A percentile compares a stretch with the other conserved stretches of the same genome.
phyloP scores from a whole-genome alignment of 2,113 vertebrate species.

The Triplophysa rosa region DNA sequence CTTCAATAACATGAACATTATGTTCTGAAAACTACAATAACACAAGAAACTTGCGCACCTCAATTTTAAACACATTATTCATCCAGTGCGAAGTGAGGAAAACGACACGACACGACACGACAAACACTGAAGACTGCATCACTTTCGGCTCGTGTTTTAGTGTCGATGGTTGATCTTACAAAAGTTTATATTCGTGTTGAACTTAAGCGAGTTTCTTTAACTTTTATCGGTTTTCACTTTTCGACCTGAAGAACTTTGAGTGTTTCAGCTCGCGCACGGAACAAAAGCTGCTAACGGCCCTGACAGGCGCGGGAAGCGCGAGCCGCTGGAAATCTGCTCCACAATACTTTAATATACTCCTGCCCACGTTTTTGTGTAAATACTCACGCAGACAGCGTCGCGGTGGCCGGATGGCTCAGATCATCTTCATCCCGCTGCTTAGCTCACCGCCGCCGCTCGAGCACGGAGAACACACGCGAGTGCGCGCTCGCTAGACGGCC shows the following conservation, averaged over 20 bases:
- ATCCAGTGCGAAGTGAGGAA: too few species aligned
- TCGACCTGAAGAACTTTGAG: not conserved
- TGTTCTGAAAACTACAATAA: not conserved
- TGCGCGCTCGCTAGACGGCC: not conserved
- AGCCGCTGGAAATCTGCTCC: not conserved
- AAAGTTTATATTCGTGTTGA: not conserved
- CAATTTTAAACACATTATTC: too few species aligned
- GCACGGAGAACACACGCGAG: not conserved
- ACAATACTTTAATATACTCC: not conserved
- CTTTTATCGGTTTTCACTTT: not conserved
- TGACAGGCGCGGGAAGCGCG: not conserved
- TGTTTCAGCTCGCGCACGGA: not conserved
- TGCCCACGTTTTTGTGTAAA: not conserved
- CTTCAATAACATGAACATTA: too few species aligned
- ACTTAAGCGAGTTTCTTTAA: not conserved
- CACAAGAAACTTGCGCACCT: not conserved
- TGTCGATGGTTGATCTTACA: too few species aligned
- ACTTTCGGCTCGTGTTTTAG: not conserved
- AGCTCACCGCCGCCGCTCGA: not conserved
- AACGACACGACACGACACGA: not conserved
- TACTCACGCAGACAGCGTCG: slow-evolving; percentile 27
- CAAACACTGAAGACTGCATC: not conserved
- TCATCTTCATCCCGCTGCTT: slow-evolving; percentile 20
- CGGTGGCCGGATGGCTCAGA: slow-evolving; percentile 2
- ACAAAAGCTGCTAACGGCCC: slow-evolving; percentile 16